phyloP scores from a whole-genome alignment of 2,888 invertebrate genomes.

The Idaea aversata region DNA sequence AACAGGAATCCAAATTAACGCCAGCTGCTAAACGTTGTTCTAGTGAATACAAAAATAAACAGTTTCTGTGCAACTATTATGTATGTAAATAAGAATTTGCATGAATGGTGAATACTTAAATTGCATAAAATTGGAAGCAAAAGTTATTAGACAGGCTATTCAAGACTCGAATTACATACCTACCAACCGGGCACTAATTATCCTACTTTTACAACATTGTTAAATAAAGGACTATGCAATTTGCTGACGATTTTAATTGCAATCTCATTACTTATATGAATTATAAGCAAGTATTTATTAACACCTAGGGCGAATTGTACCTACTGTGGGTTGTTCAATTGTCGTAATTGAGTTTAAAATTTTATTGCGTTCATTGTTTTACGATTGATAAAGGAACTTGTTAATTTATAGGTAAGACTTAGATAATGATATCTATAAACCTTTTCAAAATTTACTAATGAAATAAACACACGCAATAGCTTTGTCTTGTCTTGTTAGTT shows the following conservation, averaged over 20 bases:
- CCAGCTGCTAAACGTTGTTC: slow-evolving; percentile 9
- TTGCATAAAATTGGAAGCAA: slow-evolving; percentile 41
- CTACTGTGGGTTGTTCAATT: neutral
- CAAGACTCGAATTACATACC: slow-evolving; percentile 40
- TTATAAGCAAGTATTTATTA: slow-evolving; percentile 28
- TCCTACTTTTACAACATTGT: slow-evolving; percentile 37
- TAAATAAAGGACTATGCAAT: slow-evolving; percentile 19
- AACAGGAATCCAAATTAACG: slow-evolving; percentile 8
- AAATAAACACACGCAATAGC: too few relatives aligned
- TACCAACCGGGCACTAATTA: slow-evolving; percentile 36
- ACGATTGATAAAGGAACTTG: neutral
- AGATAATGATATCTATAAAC: too few relatives aligned
- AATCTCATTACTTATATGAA: slow-evolving; percentile 27
- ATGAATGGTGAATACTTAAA: slow-evolving; percentile 33
- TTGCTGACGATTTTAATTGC: slow-evolving; percentile 30
- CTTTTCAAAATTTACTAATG: too few relatives aligned
- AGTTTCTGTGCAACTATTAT: slow-evolving; percentile 19
- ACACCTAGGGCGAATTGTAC: slow-evolving; percentile 17
- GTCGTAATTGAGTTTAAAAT: neutral
- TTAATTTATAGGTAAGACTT: too few relatives aligned
- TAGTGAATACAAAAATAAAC: slow-evolving; percentile 18
- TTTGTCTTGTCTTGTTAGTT: too few relatives aligned
- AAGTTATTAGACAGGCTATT: slow-evolving; percentile 39
- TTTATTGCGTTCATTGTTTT: neutral
- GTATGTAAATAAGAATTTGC: slow-evolving; percentile 33